phyloP scores from a whole-genome alignment of 2,797 vertebrate species.

The Chromis chromis region DNA sequence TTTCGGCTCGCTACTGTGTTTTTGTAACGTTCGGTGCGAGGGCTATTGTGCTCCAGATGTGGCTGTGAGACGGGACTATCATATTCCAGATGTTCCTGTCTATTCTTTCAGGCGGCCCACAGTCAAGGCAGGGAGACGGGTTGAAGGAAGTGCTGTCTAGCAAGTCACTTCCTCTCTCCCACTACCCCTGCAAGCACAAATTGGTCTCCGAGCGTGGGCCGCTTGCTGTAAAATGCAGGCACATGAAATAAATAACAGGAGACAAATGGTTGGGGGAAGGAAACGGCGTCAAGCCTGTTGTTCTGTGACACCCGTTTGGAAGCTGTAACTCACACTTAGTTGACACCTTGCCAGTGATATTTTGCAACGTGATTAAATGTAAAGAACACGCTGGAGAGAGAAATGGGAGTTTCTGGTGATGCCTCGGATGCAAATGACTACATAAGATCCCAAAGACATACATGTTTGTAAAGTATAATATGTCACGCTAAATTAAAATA shows the following conservation, averaged over 20 bases:
- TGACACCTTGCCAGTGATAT: conserved; percentile 44
- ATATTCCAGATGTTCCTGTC: conserved; percentile 84
- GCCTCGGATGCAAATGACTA: not conserved
- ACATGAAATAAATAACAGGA: conserved; percentile 75
- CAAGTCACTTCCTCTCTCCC: conserved; percentile 78
- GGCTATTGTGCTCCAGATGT: conserved; percentile 79
- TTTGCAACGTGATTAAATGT: conserved; percentile 15
- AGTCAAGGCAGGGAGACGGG: conserved; percentile 72
- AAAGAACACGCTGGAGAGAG: conserved; percentile 13
- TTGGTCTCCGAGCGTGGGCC: conserved; percentile 75
- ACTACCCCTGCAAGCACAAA: conserved; percentile 64
- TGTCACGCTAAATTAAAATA: not conserved
- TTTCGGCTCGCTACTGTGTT: conserved; percentile 72
- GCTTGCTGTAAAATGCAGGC: conserved; percentile 55
- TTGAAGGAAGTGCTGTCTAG: conserved; percentile 79
- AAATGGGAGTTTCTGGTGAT: not conserved
- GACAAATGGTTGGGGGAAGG: conserved; percentile 70
- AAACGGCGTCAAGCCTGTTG: conserved; percentile 54
- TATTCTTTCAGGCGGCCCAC: conserved; percentile 75
- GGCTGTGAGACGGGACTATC: conserved; percentile 74
- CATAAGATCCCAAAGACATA: not conserved
- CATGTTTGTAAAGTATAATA: not conserved
- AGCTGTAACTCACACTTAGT: conserved; percentile 57
- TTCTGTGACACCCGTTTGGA: conserved; percentile 65
- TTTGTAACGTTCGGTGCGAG: conserved; percentile 56